Percentiles rank a stretch among this genome's conserved stretches.
Conservation (phyloP, 2,797 vertebrate species). For the Psittacula echo region DNA sequence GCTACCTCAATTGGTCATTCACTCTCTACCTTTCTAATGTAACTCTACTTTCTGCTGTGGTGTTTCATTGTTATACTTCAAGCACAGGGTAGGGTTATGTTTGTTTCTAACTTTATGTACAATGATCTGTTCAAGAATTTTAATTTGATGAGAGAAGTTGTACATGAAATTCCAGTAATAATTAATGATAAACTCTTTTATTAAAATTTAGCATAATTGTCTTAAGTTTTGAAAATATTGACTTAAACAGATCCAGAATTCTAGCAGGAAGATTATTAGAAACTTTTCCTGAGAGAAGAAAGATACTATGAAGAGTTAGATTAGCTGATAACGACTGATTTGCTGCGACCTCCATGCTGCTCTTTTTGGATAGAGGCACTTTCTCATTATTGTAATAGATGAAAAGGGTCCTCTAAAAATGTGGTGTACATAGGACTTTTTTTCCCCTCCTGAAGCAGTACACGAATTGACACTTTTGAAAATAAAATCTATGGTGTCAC, state of each 20-base stretch:
- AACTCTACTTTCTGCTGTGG: neutral
- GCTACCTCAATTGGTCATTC: neutral
- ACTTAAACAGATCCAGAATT: neutral
- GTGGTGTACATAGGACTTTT: neutral
- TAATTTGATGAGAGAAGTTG: neutral
- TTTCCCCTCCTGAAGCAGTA: neutral
- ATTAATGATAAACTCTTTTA: neutral
- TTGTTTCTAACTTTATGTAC: neutral
- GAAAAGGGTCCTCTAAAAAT: constrained; percentile 7
- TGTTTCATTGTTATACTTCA: neutral
- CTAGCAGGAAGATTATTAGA: neutral
- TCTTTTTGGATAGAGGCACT: neutral
- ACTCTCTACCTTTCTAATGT: neutral
- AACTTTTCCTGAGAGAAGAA: neutral
- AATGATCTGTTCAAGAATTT: neutral
- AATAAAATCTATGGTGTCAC: constrained; percentile 6
- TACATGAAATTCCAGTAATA: neutral
- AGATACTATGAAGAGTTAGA: neutral
- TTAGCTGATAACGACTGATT: neutral
- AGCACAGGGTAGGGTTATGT: neutral
- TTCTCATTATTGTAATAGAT: constrained; percentile 11
- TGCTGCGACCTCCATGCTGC: neutral
- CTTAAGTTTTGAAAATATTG: neutral
- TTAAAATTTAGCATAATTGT: neutral
- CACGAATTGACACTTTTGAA: neutral